Percentiles rank a stretch among this genome's conserved stretches.
Evolutionary conservation across 2,888 invertebrate species (phyloP).

Genomic region (Drosophila putrida): DNA sequence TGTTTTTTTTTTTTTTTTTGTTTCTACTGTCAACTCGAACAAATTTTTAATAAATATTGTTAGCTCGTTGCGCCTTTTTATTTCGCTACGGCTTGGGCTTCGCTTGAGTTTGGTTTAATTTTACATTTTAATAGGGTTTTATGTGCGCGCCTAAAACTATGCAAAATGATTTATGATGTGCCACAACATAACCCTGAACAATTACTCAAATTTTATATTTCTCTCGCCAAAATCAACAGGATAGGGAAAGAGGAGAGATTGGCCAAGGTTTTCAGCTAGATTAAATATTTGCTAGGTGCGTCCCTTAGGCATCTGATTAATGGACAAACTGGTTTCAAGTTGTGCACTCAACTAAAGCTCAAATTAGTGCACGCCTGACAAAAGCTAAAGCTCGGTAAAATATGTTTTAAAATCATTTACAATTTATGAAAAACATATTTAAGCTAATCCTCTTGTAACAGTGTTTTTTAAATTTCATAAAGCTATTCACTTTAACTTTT

Average conservation of each 20-base stretch:
- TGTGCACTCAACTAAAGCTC: conserved; percentile 22
- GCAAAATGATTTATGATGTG: conserved; percentile 81
- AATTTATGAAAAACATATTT: not conserved
- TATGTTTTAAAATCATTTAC: conserved; percentile 20
- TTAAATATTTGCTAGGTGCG: conserved; percentile 72
- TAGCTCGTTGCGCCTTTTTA: conserved; percentile 18
- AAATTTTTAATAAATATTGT: conserved; percentile 61
- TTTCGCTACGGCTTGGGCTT: not conserved
- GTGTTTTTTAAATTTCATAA: too few species aligned
- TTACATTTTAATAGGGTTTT: conserved; percentile 80
- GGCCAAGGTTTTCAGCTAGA: conserved; percentile 61
- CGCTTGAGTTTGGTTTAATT: conserved; percentile 60
- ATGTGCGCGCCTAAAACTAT: conserved; percentile 78
- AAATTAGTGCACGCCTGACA: conserved; percentile 17
- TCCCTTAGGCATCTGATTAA: conserved; percentile 72
- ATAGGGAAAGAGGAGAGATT: conserved; percentile 33
- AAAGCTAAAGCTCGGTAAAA: conserved; percentile 8
- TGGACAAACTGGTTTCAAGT: conserved; percentile 47
- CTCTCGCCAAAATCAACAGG: conserved; percentile 49
- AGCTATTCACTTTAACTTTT: not conserved
- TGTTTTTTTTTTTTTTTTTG: not conserved
- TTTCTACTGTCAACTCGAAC: conserved; percentile 32
- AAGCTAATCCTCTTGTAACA: not conserved
- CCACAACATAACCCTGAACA: conserved; percentile 68
- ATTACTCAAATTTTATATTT: conserved; percentile 82